Base-by-base conservation (phyloP, 2,888 invertebrate genomes). In the Ophioninae sp. region DNA sequence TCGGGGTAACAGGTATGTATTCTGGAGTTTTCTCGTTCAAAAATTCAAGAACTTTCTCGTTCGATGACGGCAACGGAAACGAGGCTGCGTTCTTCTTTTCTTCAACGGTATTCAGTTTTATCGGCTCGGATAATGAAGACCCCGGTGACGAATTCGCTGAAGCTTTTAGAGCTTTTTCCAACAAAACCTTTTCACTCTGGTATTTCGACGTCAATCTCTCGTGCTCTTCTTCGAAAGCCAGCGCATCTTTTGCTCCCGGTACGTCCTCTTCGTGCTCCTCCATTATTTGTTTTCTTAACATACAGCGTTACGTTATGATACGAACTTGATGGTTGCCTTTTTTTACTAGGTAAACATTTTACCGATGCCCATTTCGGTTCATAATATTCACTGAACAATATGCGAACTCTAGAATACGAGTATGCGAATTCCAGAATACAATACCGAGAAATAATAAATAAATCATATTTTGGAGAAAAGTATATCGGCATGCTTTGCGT, bases 201-300 rank as follows among this genome's bases (percentile, higher is more conserved):
- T 93, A 92, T 81, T 93, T 92, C 7, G 88, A 87, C 21, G 93
- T 88, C 3, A 94, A 87, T 8, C 92, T 89, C 72, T 90, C 88
- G 72, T 91, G 92, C 79, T 93, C 93, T 57, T 90, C 91, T 8
- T 84, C 79, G 86, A 89, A 65, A 75, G 67, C 73, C 17, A 81
- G 50, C 8, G 82, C 76, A 65, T 78, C 84, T 50, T 81, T 70
- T 0, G 65, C 77, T 10, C 80, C 86, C 0, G 90, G 88, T 74
- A 90, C 79, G 21, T 89, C 85, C 6, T 86, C 87, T 1, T 87
- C 85, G 2, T 73, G 88, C 17, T 91, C 88, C 65, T 87, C 86
- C 84, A 89, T 37, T 21, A 83, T 87, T 61, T 87, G 89, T 75
- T 90, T 89, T 7, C 90, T 89, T 57, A 21, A 37, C 7, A 62